phyloP scores from a whole-genome alignment of 2,888 invertebrate species.

The Sesamia inferens region DNA sequence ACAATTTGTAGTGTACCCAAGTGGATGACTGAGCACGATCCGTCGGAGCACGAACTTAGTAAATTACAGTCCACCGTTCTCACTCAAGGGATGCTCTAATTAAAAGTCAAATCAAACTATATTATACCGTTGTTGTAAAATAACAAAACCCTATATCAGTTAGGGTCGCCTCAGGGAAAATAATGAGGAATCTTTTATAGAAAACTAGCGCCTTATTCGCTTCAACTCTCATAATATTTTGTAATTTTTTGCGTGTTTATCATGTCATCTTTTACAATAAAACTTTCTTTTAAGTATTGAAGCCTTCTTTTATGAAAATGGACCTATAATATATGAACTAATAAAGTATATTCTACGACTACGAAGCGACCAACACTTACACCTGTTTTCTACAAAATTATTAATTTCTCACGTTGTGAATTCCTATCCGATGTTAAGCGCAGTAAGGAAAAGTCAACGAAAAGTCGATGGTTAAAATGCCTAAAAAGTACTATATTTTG shows the following conservation, averaged over 20 bases:
- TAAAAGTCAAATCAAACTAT: slow-evolving; percentile 72
- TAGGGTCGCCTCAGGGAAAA: slow-evolving; percentile 38
- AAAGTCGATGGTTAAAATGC: neutral
- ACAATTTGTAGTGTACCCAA: slow-evolving; percentile 63
- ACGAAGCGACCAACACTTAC: too few relatives aligned
- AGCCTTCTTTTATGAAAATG: neutral
- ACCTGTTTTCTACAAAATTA: too few relatives aligned
- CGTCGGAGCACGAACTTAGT: slow-evolving; percentile 59
- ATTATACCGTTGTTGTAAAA: slow-evolving; percentile 58
- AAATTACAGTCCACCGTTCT: slow-evolving; percentile 66
- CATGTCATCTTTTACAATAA: neutral
- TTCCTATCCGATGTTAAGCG: too few relatives aligned
- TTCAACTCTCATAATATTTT: slow-evolving; percentile 13
- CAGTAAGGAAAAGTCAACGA: too few relatives aligned
- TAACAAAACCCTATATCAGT: slow-evolving; percentile 47
- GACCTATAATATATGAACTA: neutral
- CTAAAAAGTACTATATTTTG: neutral
- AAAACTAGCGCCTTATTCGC: slow-evolving; percentile 17
- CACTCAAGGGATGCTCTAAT: slow-evolving; percentile 68
- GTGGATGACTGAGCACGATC: slow-evolving; percentile 51
- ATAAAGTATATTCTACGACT: too few relatives aligned
- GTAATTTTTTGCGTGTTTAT: neutral
- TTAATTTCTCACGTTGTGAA: neutral
- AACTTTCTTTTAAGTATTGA: neutral
- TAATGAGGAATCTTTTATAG: slow-evolving; percentile 34